Evolutionary conservation across 1,140 invertebrate species (phyloP).

Genomic region (Episyrphus balteatus): DNA sequence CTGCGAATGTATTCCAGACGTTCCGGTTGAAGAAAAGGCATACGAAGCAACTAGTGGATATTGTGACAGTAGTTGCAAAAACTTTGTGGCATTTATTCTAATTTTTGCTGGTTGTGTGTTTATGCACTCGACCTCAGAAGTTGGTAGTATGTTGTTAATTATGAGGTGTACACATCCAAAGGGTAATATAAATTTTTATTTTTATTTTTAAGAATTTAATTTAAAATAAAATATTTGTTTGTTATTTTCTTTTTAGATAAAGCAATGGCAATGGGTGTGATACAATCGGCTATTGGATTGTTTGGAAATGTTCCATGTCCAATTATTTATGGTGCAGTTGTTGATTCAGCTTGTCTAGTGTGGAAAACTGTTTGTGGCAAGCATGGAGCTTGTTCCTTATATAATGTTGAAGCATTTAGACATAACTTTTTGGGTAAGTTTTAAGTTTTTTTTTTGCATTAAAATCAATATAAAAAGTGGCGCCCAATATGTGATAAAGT

Average conservation of each 20-base stretch:
- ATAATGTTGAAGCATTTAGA: slow-evolving; percentile 71
- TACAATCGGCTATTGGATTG: slow-evolving; percentile 84
- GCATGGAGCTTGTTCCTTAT: slow-evolving; percentile 70
- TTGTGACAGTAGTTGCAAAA: slow-evolving; percentile 65
- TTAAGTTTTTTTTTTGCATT: not conserved
- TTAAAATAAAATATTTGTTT: not conserved
- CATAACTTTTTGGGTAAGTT: slow-evolving; percentile 72
- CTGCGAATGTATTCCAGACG: slow-evolving; percentile 57
- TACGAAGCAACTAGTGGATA: slow-evolving; percentile 52
- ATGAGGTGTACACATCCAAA: slow-evolving; percentile 81
- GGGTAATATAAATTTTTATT: slow-evolving; percentile 25
- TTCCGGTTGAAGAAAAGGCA: slow-evolving; percentile 5
- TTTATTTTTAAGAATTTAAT: not conserved
- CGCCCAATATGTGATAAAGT: not conserved
- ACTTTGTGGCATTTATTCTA: slow-evolving; percentile 72
- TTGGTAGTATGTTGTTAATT: slow-evolving; percentile 81
- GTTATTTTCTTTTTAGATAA: slow-evolving; percentile 50
- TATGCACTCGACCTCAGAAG: slow-evolving; percentile 84
- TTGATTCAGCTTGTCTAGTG: slow-evolving; percentile 81
- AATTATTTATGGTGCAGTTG: slow-evolving; percentile 81
- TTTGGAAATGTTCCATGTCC: slow-evolving; percentile 91
- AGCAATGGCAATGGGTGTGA: slow-evolving; percentile 86
- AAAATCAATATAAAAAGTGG: not conserved
- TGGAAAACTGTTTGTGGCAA: slow-evolving; percentile 75
- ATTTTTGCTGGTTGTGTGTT: slow-evolving; percentile 82